Conservation (phyloP, 2,797 vertebrate species). For the Acanthiza pusilla region DNA sequence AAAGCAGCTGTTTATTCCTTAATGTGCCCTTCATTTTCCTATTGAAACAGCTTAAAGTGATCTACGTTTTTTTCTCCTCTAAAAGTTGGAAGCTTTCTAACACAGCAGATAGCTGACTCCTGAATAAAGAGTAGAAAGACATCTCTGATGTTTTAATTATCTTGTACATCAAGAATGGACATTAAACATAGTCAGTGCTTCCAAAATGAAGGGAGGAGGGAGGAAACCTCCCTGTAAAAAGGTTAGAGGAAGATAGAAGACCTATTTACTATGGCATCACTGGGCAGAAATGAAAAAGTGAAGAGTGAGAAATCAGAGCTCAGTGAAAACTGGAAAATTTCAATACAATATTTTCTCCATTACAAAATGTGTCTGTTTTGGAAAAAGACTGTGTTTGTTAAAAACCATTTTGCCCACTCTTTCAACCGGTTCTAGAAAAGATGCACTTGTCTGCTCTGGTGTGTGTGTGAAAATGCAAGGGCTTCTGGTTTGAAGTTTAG, state of each 20-base stretch:
- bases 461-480: not conserved
- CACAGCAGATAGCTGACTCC: not conserved
- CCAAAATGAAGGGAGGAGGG: not conserved
- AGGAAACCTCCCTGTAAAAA: not conserved
- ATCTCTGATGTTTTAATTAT: not conserved
- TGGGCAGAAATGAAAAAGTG: not conserved
- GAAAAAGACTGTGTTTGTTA: not conserved
- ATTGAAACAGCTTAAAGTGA: not conserved
- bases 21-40: conserved; percentile 16
- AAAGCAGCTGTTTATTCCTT: conserved; percentile 46
- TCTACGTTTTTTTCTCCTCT: not conserved
- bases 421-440: not conserved
- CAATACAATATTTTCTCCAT: not conserved
- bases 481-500: not conserved
- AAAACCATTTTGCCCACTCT: not conserved
- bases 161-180: not conserved
- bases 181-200: not conserved
- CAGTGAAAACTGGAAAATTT: not conserved
- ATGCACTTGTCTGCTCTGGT: not conserved
- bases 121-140: not conserved
- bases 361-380: not conserved
- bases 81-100: not conserved
- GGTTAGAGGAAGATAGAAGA: not conserved
- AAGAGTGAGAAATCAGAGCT: not conserved
- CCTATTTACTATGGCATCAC: not conserved